Base-by-base conservation (phyloP, 2,113 vertebrate species). In the Aphelocoma coerulescens region DNA sequence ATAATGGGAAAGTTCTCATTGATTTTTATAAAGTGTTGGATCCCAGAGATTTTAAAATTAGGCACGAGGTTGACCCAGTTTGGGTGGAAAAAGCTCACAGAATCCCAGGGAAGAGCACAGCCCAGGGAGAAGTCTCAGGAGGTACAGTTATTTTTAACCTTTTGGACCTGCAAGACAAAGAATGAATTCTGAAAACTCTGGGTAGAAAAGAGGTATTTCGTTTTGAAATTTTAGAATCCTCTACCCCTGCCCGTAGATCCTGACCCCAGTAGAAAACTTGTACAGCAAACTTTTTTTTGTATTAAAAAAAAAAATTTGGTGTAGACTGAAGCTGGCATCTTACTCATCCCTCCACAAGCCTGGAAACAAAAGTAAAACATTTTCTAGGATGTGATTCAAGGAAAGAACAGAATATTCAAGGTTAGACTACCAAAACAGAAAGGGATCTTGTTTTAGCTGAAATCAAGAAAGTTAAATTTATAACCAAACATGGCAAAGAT, bases 1-100 rank as follows among this genome's bases (percentile, higher is more conserved):
- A 94, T 97, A 97, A 94, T 86, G 76, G 93, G 93, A 81, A 97
- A 88, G 76, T 89, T 86, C 82, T 93, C 95, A 96, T 27, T 96
- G 96, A 96, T 96, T 97, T 97, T 96, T 95, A 88, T 80, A 92
- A 93, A 93, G 80, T 3, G 0, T 30, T 82, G 91, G 89, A 95
- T 98, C 95, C 94, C 93, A 88, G 95, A 95, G 94, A 98, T 96
- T 97, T 98, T 95, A 92, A 97, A 97, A 97, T 97, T 94, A 97
- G 92, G 88, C 71, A 95, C 1, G 5, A 95, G 57, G 81, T 87
- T 97, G 97, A 95, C 96, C 95, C 92, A 94, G 73, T 97, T 97
- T 96, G 96, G 92, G 95, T 96, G 85, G 93, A 85, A 92, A 97
- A 97, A 96, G 54, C 95, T 96, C 69, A 75, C 58, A 91, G 79